Base-by-base conservation (phyloP, 2,113 vertebrate species). In the Gobiocypris rarus region DNA sequence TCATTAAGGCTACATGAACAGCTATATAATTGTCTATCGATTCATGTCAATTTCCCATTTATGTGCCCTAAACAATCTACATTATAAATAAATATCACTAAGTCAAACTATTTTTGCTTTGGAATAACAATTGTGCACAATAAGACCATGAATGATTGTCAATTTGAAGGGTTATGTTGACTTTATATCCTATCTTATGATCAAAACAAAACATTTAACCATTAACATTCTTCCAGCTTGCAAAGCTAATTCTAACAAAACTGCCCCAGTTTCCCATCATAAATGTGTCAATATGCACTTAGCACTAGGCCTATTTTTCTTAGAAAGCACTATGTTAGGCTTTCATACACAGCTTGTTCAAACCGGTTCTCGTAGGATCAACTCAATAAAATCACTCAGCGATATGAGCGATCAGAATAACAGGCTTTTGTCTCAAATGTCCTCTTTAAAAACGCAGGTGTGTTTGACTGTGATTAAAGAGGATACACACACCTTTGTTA, bases 401-500 rank as follows among this genome's bases (percentile, higher is more conserved):
- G 26, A 61, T 63, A 9, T 2, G 59, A 28, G 24, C 2, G 5
- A 4, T 14, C 26, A 31, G 52, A 54, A 19, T 7, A 63, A 63
- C 28, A 19, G 31, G 65, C 9, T 38, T 67, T 38, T 22, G 31
- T 69, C 65, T 69, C 17, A 38, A 22, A 69, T 69, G 28, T 15
- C 8, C 31, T 6, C n/a, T 38, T 65, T 11, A 63, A 17, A 83
- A 34, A 38, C 5, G 31, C 31, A 67, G 31, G 31, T 38, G 59
- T 28, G 65, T 41, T 69, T 69, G 65, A 38, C 10, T 11, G 65
- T 41, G 34, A 9, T 5, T 41, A 10, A 69, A 69, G 9, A 41
- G 52, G 17, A 54, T 1, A 50, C 48, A 50, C 54, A 71, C 63
- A 99, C 98, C 98, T 96, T 99, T 99, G 92, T 99, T 99, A 95